Base-by-base conservation (phyloP, 1,140 invertebrate genomes). In the Heterodera schachtii region DNA sequence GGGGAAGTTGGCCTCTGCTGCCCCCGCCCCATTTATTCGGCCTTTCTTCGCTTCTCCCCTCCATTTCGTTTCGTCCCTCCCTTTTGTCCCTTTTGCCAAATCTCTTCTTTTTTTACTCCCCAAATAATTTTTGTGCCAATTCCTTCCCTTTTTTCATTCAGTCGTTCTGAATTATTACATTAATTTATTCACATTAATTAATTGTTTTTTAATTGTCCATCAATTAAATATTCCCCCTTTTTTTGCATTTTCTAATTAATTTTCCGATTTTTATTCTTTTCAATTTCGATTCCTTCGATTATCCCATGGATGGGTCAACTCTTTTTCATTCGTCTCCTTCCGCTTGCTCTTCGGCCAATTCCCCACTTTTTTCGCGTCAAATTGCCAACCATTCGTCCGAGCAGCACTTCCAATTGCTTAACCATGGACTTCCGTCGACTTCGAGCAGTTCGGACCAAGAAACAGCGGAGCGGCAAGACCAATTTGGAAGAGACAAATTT, bases 361-460 rank as follows among this genome's bases (percentile, higher is more conserved):
- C 57, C 19, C 57, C 57, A 4, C 16, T 64, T 64, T 64, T 64
- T 64, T 13, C 57, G 16, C 57, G 57, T 64, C 57, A 52, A 52
- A 52, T 52, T 52, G 49, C 6, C 49, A 52, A 52, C 11, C 49
- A 52, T 52, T 52, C 49, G 49, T 6, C 49, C 6, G 49, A 52
- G 49, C 49, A 52, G 49, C 49, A 64, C 16, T 64, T 64, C 16
- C 57, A 64, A 13, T 19, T 19, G 31, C 31, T 31, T 31, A 31
- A 31, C 11, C 57, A 64, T 19, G 13, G 19, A 19, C 57, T 16
- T 11, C 57, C 57, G 57, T 64, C 57, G 57, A 64, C 57, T 64
- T 64, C 57, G 57, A 64, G 57, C 57, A 64, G 57, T 64, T 64
- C 57, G 57, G 57, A 64, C 57, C 57, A 64, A 19, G 57, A 64